Percentiles rank a stretch among this genome's conserved stretches.
phyloP scores from a whole-genome alignment of 2,113 vertebrate genomes.

The Mandrillus leucophaeus region DNA sequence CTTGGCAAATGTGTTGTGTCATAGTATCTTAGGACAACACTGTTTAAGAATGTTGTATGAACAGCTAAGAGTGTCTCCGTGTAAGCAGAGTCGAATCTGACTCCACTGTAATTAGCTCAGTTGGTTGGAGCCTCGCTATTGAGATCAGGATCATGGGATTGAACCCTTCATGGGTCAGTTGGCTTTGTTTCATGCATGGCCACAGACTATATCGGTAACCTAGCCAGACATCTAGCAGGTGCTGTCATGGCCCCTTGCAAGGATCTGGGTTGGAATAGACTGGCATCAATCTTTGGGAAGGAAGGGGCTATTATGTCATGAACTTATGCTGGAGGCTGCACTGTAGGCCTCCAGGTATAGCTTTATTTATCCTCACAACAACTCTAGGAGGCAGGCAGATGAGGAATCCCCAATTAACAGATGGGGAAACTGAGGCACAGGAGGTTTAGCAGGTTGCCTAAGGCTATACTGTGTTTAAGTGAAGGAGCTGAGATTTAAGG shows the following conservation, averaged over 20 bases:
- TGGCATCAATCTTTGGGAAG: not conserved
- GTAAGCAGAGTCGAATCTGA: conserved; percentile 30
- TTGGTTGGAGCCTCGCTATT: conserved; percentile 64
- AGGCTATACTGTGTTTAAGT: not conserved
- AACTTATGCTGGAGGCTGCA: not conserved
- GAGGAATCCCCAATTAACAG: not conserved
- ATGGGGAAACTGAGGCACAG: conserved; percentile 22
- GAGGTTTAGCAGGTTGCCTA: not conserved
- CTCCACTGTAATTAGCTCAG: conserved; percentile 66
- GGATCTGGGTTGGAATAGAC: conserved; percentile 20
- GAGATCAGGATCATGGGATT: conserved; percentile 73
- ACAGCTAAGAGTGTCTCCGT: not conserved
- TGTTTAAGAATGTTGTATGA: conserved; percentile 19
- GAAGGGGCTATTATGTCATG: not conserved
- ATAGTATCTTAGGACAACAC: not conserved
- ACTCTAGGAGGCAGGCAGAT: not conserved
- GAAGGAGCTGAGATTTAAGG: conserved; percentile 62
- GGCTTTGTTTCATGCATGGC: conserved; percentile 69
- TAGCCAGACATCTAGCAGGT: conserved; percentile 47
- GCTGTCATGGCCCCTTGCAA: conserved; percentile 18
- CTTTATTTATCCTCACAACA: not conserved
- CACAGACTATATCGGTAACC: conserved; percentile 4
- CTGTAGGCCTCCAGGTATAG: not conserved
- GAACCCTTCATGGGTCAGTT: conserved; percentile 71
- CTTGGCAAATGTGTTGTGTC: not conserved